Evolutionary conservation across 92 coral and sea anemone genomes (phyloP).

Genomic region (Diadumene lineata): DNA sequence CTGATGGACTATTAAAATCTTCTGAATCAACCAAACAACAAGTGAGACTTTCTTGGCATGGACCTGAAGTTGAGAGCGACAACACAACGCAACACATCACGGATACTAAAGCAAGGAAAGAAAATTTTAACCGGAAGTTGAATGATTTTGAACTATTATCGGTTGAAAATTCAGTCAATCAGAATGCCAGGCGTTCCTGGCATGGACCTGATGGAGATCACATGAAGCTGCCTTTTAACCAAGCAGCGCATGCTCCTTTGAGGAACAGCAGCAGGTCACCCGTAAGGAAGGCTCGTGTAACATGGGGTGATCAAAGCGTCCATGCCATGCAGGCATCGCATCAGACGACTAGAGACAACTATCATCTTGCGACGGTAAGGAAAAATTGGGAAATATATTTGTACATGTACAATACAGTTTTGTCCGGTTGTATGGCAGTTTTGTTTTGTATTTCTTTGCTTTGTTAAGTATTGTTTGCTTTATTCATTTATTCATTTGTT

Average conservation of each 20-base stretch:
- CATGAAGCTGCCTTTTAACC: not conserved
- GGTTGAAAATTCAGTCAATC: slow-evolving; percentile 10
- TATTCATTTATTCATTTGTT: no score
- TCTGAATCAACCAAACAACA: slow-evolving; percentile 9
- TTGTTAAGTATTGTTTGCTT: no score
- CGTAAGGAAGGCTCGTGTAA: slow-evolving; percentile 50
- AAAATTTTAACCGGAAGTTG: not conserved
- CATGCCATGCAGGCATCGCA: not conserved
- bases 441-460: no score
- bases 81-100: slow-evolving; percentile 5
- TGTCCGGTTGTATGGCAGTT: no score
- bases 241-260: slow-evolving; percentile 20
- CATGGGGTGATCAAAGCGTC: slow-evolving; percentile 28
- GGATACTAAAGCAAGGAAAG: not conserved
- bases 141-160: not conserved
- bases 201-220: slow-evolving; percentile 22
- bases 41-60: slow-evolving; percentile 48
- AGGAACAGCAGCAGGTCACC: slow-evolving; percentile 38
- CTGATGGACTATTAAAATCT: not conserved
- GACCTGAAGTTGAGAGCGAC: slow-evolving; percentile 5
- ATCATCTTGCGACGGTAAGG: slow-evolving; percentile 20
- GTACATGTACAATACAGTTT: no score
- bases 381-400: no score
- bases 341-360: not conserved
- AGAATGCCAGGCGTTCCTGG: slow-evolving; percentile 36